phyloP scores from a whole-genome alignment of 2,888 invertebrate genomes.

The Cynaeus angustus region DNA sequence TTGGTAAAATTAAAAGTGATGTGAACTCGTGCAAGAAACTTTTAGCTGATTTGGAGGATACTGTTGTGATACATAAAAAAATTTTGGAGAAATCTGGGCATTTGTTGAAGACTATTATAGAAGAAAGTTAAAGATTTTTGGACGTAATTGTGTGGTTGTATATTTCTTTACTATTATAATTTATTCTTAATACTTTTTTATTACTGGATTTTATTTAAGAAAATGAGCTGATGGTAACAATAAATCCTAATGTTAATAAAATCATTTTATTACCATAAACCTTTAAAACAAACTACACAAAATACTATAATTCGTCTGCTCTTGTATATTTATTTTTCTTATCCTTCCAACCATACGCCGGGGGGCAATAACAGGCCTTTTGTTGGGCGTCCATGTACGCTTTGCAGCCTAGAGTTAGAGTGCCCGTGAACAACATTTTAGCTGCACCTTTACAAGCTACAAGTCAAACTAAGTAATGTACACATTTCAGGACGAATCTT shows the following conservation, averaged over 20 bases:
- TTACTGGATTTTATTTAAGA: no score
- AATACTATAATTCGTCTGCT: conserved; percentile 59
- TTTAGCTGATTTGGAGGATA: conserved; percentile 67
- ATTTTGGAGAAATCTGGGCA: conserved; percentile 60
- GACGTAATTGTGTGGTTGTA: neutral
- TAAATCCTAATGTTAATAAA: no score
- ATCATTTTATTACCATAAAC: no score
- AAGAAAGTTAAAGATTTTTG: conserved; percentile 5
- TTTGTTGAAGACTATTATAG: conserved; percentile 50
- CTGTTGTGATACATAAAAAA: conserved; percentile 64
- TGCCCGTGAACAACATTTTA: conserved; percentile 89
- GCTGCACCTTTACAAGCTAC: conserved; percentile 89
- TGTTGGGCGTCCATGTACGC: conserved; percentile 89
- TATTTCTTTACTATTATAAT: neutral
- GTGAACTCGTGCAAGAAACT: conserved; percentile 61
- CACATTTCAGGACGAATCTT: conserved; percentile 26
- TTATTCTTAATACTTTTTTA: no score
- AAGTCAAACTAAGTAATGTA: conserved; percentile 60
- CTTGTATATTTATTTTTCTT: conserved; percentile 65
- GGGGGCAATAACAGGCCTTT: conserved; percentile 84
- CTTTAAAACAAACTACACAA: conserved; percentile 7
- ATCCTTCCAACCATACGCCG: conserved; percentile 57
- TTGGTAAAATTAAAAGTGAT: conserved; percentile 55
- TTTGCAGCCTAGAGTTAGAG: conserved; percentile 89
- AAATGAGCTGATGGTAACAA: no score